Percentiles rank a stretch among this genome's conserved stretches.
Conservation (phyloP, 53 echinoderm and acorn worm species). For the Actinopyga echinites region DNA sequence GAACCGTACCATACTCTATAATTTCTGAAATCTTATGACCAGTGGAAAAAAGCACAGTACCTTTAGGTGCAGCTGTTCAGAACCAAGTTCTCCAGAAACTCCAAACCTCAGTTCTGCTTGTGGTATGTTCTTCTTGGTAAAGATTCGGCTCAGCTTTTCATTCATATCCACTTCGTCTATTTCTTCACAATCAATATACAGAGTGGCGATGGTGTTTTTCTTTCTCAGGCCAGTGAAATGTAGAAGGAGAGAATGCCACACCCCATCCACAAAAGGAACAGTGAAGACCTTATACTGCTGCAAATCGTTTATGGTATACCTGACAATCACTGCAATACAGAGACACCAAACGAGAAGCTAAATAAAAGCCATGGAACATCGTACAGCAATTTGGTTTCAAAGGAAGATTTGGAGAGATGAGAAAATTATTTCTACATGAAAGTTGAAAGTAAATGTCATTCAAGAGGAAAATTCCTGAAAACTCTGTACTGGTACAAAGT, state of each 20-base stretch:
- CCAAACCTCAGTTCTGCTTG: conserved; percentile 66
- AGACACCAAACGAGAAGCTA: background rate
- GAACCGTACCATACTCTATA: too few species aligned
- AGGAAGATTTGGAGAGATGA: background rate
- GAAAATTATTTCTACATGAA: background rate
- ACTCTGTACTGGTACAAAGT: too few species aligned
- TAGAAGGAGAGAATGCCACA: conserved; percentile 79
- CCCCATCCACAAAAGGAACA: conserved; percentile 72
- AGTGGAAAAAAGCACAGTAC: background rate
- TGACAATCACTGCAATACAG: conserved; percentile 52
- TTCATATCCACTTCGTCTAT: conserved; percentile 32
- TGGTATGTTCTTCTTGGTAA: conserved; percentile 56
- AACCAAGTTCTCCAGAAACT: conserved; percentile 47
- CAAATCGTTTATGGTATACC: conserved; percentile 50
- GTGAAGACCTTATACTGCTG: conserved; percentile 48
- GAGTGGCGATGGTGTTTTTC: conserved; percentile 25
- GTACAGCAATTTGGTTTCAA: background rate
- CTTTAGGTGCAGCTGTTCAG: background rate
- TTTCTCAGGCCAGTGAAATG: conserved; percentile 57
- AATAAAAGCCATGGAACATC: background rate
- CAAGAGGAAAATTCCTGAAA: background rate
- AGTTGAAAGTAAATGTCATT: background rate
- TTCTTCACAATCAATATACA: conserved; percentile 77
- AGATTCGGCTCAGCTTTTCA: conserved; percentile 60
- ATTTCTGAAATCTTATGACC: background rate